Evolutionary conservation across 37 sponge, comb jelly and placozoan species (phyloP), one percentile per base, ranked within the genome.

Genomic region (Halisarca cf. caerulea): DNA sequence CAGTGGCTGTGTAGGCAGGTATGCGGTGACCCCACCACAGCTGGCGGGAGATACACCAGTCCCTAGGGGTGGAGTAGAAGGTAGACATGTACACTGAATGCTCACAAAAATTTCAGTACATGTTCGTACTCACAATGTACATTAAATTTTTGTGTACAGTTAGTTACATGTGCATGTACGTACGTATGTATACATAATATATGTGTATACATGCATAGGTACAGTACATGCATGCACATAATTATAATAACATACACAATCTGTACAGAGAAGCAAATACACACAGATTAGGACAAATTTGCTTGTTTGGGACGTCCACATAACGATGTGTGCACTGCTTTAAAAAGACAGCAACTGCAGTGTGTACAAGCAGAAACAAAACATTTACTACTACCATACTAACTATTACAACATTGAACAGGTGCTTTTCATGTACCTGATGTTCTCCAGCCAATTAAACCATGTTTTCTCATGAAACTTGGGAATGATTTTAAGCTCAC

Each of bases 1-100:
- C 84, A 35, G 95, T 42, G 34, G 92, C 91, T 66, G 83, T 90
- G 89, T 98, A 98, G 57, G 99, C 99, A 0, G 99, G 99, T 35
- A 98, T 96, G 20, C 97, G 88, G 62, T 98, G 99, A 11, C 99
- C 99, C 99, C 99, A 98, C 99, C 99, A 98, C 32, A 98, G 90
- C 89, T 98, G 99, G 0, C 99, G 84, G 47, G 99, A 98, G 69
- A 98, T 96, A 82, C 99, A 98, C 99, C 99, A 98, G 58, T 91
- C 90, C 15, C 95, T 91, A 39, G 69, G n/a, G n/a, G n/a, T n/a
- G 60, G 60, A 17, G 34, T 28, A 34, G 69, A 54, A 59, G 59
- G 66, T 51, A 3, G 34, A 47, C 51, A 47, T 14, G 51, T 11
- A 47, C 51, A 47, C 9, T 47, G 9, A 47, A 11, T 47, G 6